Evolutionary conservation across 2,888 invertebrate species (phyloP).

Genomic region (Peribatodes rhomboidaria): DNA sequence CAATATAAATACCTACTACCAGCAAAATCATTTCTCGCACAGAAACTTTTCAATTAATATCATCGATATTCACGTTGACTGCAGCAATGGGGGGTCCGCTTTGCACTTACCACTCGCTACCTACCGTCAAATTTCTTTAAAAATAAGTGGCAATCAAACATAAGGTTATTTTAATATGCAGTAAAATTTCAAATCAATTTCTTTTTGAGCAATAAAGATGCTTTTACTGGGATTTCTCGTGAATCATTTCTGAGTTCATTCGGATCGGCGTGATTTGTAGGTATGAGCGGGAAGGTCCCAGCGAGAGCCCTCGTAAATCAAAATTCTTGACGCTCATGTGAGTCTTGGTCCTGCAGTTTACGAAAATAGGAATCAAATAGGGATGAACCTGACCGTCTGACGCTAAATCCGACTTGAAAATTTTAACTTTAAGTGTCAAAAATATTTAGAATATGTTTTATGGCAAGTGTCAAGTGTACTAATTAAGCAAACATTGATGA

Average conservation of each 20-base stretch:
- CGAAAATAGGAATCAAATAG: conserved; percentile 49
- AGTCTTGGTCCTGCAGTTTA: conserved; percentile 48
- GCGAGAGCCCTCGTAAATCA: conserved; percentile 81
- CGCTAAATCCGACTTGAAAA: background rate
- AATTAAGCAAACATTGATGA: no score
- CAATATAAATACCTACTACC: conserved; percentile 13
- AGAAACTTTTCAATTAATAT: conserved; percentile 71
- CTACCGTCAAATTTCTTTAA: conserved; percentile 55
- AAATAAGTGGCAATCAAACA: conserved; percentile 75
- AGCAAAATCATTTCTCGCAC: conserved; percentile 47
- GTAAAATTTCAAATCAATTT: conserved; percentile 84
- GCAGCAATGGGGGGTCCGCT: conserved; percentile 69
- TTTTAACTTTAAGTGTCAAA: no score
- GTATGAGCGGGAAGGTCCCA: conserved; percentile 72
- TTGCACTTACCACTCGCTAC: conserved; percentile 55
- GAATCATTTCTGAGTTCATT: conserved; percentile 65
- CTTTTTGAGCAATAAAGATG: conserved; percentile 75
- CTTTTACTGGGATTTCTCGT: conserved; percentile 70
- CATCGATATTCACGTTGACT: conserved; percentile 75
- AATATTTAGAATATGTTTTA: no score
- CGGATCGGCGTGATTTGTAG: conserved; percentile 71
- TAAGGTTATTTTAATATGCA: conserved; percentile 84
- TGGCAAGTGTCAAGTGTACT: no score
- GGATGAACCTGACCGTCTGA: background rate
- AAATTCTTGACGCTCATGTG: conserved; percentile 64